These are phyloP conservation scores for Anaspis maculata DNA, from an alignment of 2,888 invertebrate species.

Conservation along the genomic window DNA sequence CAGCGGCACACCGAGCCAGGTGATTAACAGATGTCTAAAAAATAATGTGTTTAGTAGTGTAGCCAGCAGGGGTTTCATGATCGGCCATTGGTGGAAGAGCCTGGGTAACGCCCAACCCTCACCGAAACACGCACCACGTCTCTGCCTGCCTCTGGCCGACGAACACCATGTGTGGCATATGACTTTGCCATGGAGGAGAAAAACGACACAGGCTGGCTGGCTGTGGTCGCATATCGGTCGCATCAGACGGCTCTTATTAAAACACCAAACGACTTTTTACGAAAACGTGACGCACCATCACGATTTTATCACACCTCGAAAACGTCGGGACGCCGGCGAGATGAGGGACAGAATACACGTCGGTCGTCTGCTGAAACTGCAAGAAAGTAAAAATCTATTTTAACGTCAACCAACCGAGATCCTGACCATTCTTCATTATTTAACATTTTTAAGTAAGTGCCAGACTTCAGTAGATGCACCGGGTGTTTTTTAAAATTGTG, in stretches of 20 bases:
- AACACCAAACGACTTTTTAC: not conserved
- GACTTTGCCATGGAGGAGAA: conserved; percentile 22
- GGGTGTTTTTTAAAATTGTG: too few species aligned
- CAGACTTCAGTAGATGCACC: too few species aligned
- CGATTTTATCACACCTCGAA: too few species aligned
- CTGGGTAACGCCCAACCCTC: conserved; percentile 17
- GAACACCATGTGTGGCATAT: conserved; percentile 35
- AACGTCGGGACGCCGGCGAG: too few species aligned
- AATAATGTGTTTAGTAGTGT: conserved; percentile 24
- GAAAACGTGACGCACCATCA: conserved; percentile 1
- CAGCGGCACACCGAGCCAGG: conserved; percentile 31
- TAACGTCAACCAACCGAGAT: too few species aligned
- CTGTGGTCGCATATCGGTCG: conserved; percentile 13
- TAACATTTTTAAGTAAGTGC: too few species aligned
- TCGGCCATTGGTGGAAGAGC: conserved; percentile 20
- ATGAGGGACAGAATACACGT: too few species aligned
- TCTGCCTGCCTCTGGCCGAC: conserved; percentile 12
- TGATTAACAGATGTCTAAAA: conserved; percentile 37
- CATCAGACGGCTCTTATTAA: not conserved
- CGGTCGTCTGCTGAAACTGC: too few species aligned
- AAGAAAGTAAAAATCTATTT: too few species aligned
- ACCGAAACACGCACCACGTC: conserved; percentile 13
- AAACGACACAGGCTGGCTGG: too few species aligned
- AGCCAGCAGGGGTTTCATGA: conserved; percentile 15
- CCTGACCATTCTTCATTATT: too few species aligned